These are phyloP conservation scores for Zelostemma sp. DNA, from an alignment of 1,140 invertebrate genomes.

Conservation along the genomic window DNA sequence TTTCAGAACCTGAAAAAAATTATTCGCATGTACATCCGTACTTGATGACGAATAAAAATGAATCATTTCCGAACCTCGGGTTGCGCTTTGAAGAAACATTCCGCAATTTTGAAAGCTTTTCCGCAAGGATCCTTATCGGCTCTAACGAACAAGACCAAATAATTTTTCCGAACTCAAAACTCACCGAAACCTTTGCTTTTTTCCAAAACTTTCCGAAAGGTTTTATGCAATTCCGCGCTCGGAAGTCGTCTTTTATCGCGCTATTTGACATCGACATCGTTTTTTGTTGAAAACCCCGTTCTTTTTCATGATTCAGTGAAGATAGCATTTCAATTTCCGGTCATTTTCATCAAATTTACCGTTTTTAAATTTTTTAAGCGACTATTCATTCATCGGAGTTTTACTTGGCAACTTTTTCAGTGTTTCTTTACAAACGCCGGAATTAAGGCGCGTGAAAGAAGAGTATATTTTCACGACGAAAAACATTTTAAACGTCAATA, in stretches of 20 bases:
- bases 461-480: too few species aligned
- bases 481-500: too few species aligned
- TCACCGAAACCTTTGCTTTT: constrained; percentile 53
- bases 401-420: constrained; percentile 7
- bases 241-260: constrained; percentile 53
- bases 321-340: constrained; percentile 57
- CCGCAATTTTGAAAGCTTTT: constrained; percentile 55
- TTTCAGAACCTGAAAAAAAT: constrained; percentile 15
- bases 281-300: constrained; percentile 50
- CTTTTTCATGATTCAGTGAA: constrained; percentile 57
- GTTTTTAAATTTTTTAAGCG: constrained; percentile 49
- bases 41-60: not conserved
- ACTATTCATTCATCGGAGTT: constrained; percentile 18
- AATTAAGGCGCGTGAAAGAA: too few species aligned
- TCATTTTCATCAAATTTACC: constrained; percentile 53
- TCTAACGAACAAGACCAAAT: too few species aligned
- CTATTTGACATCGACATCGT: constrained; percentile 53
- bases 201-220: constrained; percentile 43
- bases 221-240: constrained; percentile 34
- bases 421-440: too few species aligned
- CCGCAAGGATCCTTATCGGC: constrained; percentile 52
- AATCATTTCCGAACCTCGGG: constrained; percentile 43
- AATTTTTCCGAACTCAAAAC: too few species aligned
- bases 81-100: constrained; percentile 51
- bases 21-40: too few species aligned